Conservation (phyloP, 2,113 vertebrate genomes). For the Engystomops pustulosus region DNA sequence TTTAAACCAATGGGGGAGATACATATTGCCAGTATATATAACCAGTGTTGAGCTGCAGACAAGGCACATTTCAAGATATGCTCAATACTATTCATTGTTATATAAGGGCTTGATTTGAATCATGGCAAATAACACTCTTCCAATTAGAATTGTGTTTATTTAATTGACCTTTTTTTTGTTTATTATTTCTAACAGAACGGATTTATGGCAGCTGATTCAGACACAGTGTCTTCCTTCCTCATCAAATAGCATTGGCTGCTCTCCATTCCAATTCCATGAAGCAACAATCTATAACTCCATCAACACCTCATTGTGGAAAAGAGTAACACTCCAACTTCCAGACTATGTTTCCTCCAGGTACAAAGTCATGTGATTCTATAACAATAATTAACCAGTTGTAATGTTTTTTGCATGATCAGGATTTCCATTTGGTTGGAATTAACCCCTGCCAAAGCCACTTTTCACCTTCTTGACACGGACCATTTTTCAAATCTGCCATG, state of each 20-base stretch:
- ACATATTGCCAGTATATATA: no score
- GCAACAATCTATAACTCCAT: conserved; percentile 95
- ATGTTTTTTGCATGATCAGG: not conserved
- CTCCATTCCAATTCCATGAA: conserved; percentile 97
- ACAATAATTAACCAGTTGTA: not conserved
- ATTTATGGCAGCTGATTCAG: conserved; percentile 95
- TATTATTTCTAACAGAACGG: conserved; percentile 76
- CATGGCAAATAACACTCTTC: not conserved
- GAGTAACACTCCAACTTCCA: conserved; percentile 92
- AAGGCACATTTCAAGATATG: not conserved
- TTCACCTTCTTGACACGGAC: no score
- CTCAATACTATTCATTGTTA: not conserved
- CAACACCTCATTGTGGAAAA: conserved; percentile 92
- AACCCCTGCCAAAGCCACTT: no score
- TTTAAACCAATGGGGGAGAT: no score
- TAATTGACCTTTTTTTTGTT: conserved; percentile 12
- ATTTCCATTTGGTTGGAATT: not conserved
- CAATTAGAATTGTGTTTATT: not conserved
- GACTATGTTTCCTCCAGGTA: conserved; percentile 96
- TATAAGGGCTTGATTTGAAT: not conserved
- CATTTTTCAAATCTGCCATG: no score
- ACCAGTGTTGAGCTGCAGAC: no score
- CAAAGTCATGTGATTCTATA: conserved; percentile 4
- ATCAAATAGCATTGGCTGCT: conserved; percentile 94
- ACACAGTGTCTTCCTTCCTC: conserved; percentile 95